phyloP scores from a whole-genome alignment of 2,113 vertebrate species.

The Emydocephalus ijimae region DNA sequence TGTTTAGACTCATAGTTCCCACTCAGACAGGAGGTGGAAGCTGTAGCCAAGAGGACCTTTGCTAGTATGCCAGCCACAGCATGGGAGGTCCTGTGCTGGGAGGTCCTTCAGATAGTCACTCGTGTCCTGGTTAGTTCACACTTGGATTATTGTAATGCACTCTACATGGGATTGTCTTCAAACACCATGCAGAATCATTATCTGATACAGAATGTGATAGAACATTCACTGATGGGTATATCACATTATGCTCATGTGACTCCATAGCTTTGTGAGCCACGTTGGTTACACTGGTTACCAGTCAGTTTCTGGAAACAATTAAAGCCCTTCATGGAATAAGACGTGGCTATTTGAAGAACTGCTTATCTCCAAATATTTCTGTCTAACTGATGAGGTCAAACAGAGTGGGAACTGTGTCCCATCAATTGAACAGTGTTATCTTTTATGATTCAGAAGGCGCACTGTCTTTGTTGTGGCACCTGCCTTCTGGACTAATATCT shows the following conservation, averaged over 20 bases:
- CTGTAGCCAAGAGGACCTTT: neutral
- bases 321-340: neutral
- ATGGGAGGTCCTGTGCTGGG: neutral
- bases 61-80: neutral
- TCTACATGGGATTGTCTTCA: neutral
- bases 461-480: neutral
- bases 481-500: neutral
- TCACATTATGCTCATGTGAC: neutral
- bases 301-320: neutral
- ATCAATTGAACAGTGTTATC: neutral
- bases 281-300: neutral
- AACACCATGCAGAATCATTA: neutral
- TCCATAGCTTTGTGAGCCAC: neutral
- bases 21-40: neutral
- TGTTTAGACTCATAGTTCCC: neutral
- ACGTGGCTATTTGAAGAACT: neutral
- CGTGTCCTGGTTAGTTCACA: neutral
- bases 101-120: neutral
- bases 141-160: neutral
- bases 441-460: neutral
- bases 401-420: neutral
- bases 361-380: neutral
- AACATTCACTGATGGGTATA: neutral
- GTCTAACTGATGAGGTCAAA: neutral
- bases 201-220: neutral